Evolutionary conservation across 2,113 vertebrate species (phyloP).

Genomic region (Indicator maculatus): DNA sequence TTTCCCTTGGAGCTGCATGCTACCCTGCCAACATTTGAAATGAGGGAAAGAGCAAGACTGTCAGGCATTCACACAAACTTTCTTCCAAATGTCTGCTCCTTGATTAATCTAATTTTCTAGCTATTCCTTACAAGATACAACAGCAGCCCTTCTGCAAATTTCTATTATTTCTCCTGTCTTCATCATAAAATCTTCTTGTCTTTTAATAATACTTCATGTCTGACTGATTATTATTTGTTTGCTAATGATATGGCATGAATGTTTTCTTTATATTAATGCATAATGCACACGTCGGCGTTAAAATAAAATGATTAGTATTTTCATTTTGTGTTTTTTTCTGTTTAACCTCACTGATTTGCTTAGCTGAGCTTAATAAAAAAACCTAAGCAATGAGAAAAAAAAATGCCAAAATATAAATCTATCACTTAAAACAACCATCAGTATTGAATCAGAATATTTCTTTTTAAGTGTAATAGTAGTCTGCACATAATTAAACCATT

Average conservation of each 20-base stretch:
- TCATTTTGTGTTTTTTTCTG: slow-evolving; percentile 2
- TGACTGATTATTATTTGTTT: slow-evolving; percentile 84
- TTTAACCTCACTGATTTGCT: slow-evolving; percentile 39
- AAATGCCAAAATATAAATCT: slow-evolving; percentile 17
- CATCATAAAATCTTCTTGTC: slow-evolving; percentile 85
- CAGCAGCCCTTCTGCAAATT: slow-evolving; percentile 95
- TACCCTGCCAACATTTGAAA: slow-evolving; percentile 99
- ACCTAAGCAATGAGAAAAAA: neutral
- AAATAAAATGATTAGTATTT: slow-evolving; percentile 62
- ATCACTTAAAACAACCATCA: slow-evolving; percentile 15
- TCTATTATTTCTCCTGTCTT: slow-evolving; percentile 99
- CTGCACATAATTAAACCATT: slow-evolving; percentile 50
- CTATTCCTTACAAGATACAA: slow-evolving; percentile 98
- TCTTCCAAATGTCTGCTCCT: slow-evolving; percentile 98
- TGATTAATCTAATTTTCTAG: slow-evolving; percentile 99
- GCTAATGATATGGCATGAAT: slow-evolving; percentile 79
- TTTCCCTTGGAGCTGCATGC: slow-evolving; percentile 99
- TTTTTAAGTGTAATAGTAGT: slow-evolving; percentile 18
- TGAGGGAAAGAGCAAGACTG: slow-evolving; percentile 99
- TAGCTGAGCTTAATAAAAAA: slow-evolving; percentile 33
- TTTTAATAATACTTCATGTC: slow-evolving; percentile 79
- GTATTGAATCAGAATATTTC: slow-evolving; percentile 19
- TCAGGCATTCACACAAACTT: slow-evolving; percentile 99
- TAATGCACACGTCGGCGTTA: slow-evolving; percentile 29
- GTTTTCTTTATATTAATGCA: slow-evolving; percentile 71